Evolutionary conservation across 2,797 vertebrate species (phyloP).

Genomic region (Acrossocheilus wenchowensis): DNA sequence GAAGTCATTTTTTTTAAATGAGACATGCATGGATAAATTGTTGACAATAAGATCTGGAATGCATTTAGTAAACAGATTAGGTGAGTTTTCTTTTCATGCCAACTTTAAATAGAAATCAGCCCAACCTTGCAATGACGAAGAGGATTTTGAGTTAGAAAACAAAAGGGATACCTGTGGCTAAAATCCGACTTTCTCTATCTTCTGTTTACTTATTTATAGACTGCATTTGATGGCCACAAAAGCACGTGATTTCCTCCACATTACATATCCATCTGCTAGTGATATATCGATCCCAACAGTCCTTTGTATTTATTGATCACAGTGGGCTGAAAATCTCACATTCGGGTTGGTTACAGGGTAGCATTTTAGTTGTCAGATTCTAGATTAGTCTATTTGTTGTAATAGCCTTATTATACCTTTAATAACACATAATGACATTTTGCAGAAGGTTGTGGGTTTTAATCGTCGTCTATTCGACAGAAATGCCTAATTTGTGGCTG

Average conservation of each 20-base stretch:
- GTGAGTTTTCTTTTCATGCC: no score
- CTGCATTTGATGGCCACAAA: neutral
- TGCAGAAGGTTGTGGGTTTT: neutral
- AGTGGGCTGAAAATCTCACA: neutral
- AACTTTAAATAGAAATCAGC: neutral
- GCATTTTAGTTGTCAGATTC: neutral
- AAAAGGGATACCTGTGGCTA: neutral
- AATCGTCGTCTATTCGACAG: neutral
- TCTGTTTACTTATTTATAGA: neutral
- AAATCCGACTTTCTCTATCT: neutral
- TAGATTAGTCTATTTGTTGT: neutral
- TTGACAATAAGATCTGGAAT: neutral
- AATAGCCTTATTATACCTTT: neutral
- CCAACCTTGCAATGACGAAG: neutral
- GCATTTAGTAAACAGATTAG: neutral
- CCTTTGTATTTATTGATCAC: neutral
- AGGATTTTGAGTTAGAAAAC: neutral
- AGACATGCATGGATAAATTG: neutral
- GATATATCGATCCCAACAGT: neutral
- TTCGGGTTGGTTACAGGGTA: neutral
- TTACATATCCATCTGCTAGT: slow-evolving; percentile 5
- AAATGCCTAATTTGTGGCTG: neutral
- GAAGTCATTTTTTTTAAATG: neutral
- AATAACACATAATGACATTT: slow-evolving; percentile 4
- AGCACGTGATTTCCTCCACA: neutral